A percentile compares a stretch with the other conserved stretches of the same genome.
Evolutionary conservation across 2,113 vertebrate species (phyloP).

Genomic region (Spea bombifrons): DNA sequence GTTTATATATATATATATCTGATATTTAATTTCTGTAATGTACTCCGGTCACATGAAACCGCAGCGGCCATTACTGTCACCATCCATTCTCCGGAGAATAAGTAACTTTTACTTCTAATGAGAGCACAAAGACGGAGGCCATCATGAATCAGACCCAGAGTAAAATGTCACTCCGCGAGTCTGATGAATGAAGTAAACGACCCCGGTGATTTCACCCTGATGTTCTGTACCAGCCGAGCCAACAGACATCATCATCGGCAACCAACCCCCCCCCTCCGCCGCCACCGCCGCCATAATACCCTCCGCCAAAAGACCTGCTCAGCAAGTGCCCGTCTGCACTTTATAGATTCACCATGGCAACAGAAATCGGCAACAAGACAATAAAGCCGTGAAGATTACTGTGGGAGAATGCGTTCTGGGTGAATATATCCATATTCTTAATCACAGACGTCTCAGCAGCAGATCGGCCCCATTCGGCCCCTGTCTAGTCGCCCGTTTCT

Average conservation of each 20-base stretch:
- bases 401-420: background rate
- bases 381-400: background rate
- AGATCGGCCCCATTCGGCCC: too few relatives aligned
- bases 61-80: slow-evolving; percentile 34
- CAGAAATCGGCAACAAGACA: background rate
- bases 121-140: slow-evolving; percentile 1
- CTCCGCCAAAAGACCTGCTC: background rate
- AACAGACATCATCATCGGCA: slow-evolving; percentile 12
- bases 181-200: slow-evolving; percentile 24
- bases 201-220: slow-evolving; percentile 11
- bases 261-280: background rate
- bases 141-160: slow-evolving; percentile 8
- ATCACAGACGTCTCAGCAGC: too few relatives aligned
- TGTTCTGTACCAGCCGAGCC: slow-evolving; percentile 15
- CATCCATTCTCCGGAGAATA: slow-evolving; percentile 25
- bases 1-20: slow-evolving; percentile 10
- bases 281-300: background rate
- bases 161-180: background rate
- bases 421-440: too few relatives aligned
- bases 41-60: slow-evolving; percentile 16
- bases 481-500: too few relatives aligned
- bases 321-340: background rate
- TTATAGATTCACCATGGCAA: background rate
- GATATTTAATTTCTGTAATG: slow-evolving; percentile 43
- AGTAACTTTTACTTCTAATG: slow-evolving; percentile 16